A percentile compares a stretch with the other conserved stretches of the same genome.
These are phyloP conservation scores for Callorhinus ursinus DNA, from an alignment of 2,113 vertebrate genomes.

Conservation along the genomic window DNA sequence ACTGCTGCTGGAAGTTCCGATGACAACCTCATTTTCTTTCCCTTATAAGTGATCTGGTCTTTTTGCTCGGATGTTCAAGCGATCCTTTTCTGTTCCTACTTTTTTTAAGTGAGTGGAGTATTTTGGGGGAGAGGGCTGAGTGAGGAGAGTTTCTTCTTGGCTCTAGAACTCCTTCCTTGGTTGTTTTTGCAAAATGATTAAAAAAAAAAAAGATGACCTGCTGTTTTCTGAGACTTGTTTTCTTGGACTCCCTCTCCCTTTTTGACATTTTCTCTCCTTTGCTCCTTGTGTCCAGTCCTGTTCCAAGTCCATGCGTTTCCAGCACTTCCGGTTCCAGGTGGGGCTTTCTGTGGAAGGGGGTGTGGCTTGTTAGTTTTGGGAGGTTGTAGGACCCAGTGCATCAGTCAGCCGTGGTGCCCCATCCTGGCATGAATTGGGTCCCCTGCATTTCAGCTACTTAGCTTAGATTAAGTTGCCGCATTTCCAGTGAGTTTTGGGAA, in stretches of 20 bases:
- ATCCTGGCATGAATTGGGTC: background rate
- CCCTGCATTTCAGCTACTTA: background rate
- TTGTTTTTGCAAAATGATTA: background rate
- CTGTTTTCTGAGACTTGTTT: background rate
- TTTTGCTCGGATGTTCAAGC: background rate
- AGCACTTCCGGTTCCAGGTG: background rate
- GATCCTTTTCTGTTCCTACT: background rate
- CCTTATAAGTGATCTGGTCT: background rate
- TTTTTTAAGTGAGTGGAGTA: background rate
- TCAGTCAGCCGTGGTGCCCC: background rate
- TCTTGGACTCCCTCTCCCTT: background rate
- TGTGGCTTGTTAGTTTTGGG: background rate
- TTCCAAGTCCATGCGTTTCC: background rate
- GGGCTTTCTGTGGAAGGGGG: background rate
- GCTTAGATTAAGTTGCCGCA: background rate
- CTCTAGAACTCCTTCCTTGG: background rate
- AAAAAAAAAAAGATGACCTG: background rate
- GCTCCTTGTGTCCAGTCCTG: background rate
- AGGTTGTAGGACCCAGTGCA: too few relatives aligned
- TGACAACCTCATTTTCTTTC: background rate
- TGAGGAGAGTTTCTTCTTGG: background rate
- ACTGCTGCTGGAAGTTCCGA: background rate
- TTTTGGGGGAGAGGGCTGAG: background rate
- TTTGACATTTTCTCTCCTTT: background rate
- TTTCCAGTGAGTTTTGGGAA: background rate